Evolutionary conservation across 2,113 vertebrate genomes (phyloP).

Genomic region (Caloenas nicobarica): DNA sequence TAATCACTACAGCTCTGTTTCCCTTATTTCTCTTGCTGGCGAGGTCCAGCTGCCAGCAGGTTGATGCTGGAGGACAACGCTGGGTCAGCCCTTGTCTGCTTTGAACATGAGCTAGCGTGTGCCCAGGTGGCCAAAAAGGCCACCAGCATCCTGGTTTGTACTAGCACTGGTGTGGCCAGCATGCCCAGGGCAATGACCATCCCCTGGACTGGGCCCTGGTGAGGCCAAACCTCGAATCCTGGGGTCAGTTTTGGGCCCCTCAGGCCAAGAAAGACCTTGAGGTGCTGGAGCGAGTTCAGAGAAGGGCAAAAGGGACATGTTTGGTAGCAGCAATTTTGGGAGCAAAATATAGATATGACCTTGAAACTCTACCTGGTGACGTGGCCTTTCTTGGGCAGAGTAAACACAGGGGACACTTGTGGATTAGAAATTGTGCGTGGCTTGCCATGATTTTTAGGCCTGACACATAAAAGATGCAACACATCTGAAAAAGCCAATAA

Average conservation of each 20-base stretch:
- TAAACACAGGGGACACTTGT: neutral
- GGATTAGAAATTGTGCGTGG: neutral
- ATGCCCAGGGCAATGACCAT: too few relatives aligned
- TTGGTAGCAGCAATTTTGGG: neutral
- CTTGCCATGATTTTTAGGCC: neutral
- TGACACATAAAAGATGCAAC: neutral
- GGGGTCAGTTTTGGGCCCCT: too few relatives aligned
- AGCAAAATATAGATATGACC: neutral
- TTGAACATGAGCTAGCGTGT: neutral
- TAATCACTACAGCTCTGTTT: slow-evolving; percentile 2
- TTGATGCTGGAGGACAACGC: neutral
- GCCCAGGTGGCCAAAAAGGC: too few relatives aligned
- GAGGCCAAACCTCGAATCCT: too few relatives aligned
- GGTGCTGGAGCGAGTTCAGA: too few relatives aligned
- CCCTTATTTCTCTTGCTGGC: neutral
- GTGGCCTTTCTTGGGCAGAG: neutral
- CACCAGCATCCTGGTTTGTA: too few relatives aligned
- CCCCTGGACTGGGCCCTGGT: too few relatives aligned
- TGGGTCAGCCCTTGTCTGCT: neutral
- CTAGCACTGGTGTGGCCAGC: too few relatives aligned
- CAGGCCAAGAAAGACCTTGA: too few relatives aligned
- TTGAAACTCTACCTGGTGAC: neutral
- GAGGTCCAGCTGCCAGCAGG: rapidly evolving
- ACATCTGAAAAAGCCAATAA: neutral
- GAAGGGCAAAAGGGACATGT: neutral